These are phyloP conservation scores for Flexamia atlantica DNA, from an alignment of 2,888 invertebrate species.

Conservation along the genomic window DNA sequence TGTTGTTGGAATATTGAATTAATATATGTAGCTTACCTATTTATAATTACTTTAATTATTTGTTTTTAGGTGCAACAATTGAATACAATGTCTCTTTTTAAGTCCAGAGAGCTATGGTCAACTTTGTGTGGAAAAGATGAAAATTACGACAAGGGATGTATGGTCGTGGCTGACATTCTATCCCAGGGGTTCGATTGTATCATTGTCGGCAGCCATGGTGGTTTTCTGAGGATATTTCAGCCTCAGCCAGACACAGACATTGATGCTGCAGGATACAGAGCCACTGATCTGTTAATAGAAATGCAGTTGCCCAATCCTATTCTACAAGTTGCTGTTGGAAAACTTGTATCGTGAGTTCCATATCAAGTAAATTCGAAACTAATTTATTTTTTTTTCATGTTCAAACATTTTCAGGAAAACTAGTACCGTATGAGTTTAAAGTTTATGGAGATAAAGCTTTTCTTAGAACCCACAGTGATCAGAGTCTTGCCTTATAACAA, in stretches of 20 bases:
- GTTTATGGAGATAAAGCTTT: too few relatives aligned
- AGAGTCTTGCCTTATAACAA: too few relatives aligned
- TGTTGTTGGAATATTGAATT: too few relatives aligned
- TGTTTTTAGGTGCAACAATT: constrained; percentile 1
- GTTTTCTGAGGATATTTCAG: constrained; percentile 87
- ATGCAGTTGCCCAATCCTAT: constrained; percentile 85
- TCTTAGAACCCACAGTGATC: too few relatives aligned
- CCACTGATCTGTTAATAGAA: constrained; percentile 87
- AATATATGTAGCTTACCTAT: too few relatives aligned
- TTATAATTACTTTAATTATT: too few relatives aligned
- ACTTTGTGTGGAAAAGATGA: constrained; percentile 83
- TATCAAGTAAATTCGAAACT: too few relatives aligned
- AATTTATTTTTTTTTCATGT: too few relatives aligned
- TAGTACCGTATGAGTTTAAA: too few relatives aligned
- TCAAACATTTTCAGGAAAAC: too few relatives aligned
- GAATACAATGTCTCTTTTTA: constrained; percentile 92
- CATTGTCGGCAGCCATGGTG: constrained; percentile 88
- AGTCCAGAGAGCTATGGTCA: constrained; percentile 93
- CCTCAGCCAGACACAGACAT: constrained; percentile 75
- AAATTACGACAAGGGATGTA: constrained; percentile 78
- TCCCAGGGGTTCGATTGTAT: constrained; percentile 79
- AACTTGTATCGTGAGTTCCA: constrained; percentile 88
- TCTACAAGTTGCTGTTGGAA: constrained; percentile 89
- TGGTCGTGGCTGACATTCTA: constrained; percentile 74
- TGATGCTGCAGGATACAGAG: constrained; percentile 74